Conservation (phyloP, 2,797 vertebrate genomes). For the Microctenopoma stevenorrisi region DNA sequence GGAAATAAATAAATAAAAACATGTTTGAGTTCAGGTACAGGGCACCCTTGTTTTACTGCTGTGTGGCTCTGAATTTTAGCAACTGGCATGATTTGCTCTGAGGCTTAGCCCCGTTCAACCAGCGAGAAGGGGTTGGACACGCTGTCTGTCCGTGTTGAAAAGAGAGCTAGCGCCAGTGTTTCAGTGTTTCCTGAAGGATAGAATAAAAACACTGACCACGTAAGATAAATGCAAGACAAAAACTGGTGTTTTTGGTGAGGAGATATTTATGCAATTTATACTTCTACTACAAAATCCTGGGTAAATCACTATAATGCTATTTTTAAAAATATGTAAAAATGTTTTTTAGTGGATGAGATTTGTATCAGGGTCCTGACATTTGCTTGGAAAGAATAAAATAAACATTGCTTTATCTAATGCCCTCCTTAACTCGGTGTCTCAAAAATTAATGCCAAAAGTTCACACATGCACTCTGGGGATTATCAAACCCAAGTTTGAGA, state of each 20-base stretch:
- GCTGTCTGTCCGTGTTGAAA: conserved; percentile 41
- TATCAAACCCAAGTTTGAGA: not conserved
- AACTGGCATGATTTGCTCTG: conserved; percentile 50
- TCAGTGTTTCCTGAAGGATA: conserved; percentile 12
- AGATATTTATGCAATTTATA: not conserved
- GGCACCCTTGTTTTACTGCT: conserved; percentile 54
- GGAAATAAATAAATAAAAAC: conserved; percentile 45
- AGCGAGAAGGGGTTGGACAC: conserved; percentile 44
- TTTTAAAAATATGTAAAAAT: no score
- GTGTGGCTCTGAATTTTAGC: conserved; percentile 47
- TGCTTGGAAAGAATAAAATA: conserved; percentile 5
- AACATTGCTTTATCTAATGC: not conserved
- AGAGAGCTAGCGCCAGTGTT: conserved; percentile 43
- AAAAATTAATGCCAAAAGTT: conserved; percentile 7
- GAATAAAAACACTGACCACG: not conserved
- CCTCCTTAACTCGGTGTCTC: not conserved
- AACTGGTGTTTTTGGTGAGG: not conserved
- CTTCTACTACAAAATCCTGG: not conserved
- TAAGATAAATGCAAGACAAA: conserved; percentile 19
- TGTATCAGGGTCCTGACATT: not conserved
- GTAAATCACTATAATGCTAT: not conserved
- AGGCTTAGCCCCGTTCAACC: conserved; percentile 51
- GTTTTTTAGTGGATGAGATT: not conserved
- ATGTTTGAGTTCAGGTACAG: conserved; percentile 58
- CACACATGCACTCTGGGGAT: not conserved